A percentile compares a stretch with the other conserved stretches of the same genome.
Evolutionary conservation across 2,888 invertebrate species (phyloP).

Genomic region (Cecidostiba fungosa): DNA sequence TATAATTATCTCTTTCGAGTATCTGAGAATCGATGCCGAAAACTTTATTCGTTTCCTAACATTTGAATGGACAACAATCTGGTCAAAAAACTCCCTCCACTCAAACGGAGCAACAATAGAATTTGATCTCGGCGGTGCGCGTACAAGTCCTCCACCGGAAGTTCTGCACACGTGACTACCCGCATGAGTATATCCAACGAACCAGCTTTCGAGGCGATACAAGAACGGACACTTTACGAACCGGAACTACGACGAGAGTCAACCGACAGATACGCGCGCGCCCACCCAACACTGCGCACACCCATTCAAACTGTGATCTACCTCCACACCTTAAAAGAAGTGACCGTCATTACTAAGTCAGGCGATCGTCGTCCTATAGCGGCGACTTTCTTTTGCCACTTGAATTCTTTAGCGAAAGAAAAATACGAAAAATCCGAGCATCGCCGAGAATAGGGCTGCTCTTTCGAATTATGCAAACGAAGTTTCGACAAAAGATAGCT

Average conservation of each 20-base stretch:
- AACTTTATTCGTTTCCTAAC: too few relatives aligned
- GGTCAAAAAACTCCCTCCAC: background rate
- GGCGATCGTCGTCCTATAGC: background rate
- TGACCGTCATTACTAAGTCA: background rate
- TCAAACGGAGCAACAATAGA: background rate
- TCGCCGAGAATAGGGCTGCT: background rate
- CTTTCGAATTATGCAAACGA: background rate
- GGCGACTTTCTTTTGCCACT: background rate
- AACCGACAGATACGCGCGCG: too few relatives aligned
- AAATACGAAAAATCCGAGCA: background rate
- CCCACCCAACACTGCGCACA: too few relatives aligned
- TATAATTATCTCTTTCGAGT: too few relatives aligned
- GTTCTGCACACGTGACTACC: background rate
- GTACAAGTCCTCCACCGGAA: background rate
- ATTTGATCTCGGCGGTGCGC: conserved; percentile 9
- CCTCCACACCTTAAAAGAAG: too few relatives aligned
- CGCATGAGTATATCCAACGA: too few relatives aligned
- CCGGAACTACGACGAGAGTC: background rate
- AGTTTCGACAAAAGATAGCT: background rate
- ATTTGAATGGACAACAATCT: background rate
- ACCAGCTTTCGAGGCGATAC: too few relatives aligned
- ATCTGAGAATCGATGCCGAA: too few relatives aligned
- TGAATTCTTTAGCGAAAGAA: background rate
- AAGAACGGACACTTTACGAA: background rate
- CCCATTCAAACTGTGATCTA: too few relatives aligned